These are phyloP conservation scores for Pterocles orientalis DNA, from an alignment of 2,113 vertebrate species.

Conservation along the genomic window DNA sequence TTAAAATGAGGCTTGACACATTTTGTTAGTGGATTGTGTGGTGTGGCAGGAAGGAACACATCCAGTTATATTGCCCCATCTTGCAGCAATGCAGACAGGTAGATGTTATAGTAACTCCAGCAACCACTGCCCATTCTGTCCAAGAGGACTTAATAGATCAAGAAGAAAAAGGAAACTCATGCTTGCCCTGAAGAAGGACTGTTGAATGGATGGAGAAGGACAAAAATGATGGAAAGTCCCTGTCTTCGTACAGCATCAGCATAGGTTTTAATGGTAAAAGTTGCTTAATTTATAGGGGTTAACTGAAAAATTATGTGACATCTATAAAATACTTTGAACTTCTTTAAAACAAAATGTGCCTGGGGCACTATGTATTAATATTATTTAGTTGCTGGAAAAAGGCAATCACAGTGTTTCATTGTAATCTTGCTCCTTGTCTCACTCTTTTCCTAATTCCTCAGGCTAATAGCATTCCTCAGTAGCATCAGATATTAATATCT, in stretches of 20 bases:
- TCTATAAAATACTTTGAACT: background rate
- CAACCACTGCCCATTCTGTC: background rate
- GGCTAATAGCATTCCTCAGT: background rate
- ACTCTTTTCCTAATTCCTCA: background rate
- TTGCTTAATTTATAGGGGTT: background rate
- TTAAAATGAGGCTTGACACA: background rate
- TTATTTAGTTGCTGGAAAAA: background rate
- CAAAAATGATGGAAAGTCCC: background rate
- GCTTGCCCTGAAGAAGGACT: background rate
- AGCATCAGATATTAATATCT: background rate
- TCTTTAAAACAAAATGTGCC: background rate
- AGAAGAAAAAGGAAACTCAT: background rate
- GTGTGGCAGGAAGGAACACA: background rate
- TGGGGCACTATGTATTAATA: background rate
- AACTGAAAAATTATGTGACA: background rate
- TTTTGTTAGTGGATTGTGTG: background rate
- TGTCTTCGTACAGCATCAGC: background rate
- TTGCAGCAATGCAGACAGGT: background rate
- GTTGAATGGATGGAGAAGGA: background rate
- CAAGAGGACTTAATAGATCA: background rate
- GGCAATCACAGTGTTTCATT: background rate
- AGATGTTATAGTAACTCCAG: background rate
- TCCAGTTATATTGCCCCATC: background rate
- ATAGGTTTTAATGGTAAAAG: background rate
- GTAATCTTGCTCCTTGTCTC: background rate